A percentile compares a stretch with the other conserved stretches of the same genome.
Evolutionary conservation across 2,113 vertebrate species (phyloP).

Genomic region (Psettodes erumei): DNA sequence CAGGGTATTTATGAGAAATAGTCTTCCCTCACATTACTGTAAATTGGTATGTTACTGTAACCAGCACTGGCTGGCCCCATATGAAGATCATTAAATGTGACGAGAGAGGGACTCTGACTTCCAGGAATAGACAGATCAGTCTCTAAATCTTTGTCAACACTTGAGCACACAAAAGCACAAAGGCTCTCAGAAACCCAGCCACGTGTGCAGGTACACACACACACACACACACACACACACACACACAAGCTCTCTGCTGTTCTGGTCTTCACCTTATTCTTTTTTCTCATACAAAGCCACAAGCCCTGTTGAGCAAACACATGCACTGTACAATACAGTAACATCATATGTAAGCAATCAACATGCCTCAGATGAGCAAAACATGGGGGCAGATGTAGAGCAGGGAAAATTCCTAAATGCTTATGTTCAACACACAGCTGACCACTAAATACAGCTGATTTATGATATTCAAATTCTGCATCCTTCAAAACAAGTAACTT

Average conservation of each 20-base stretch:
- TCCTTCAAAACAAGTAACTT: slow-evolving; percentile 42
- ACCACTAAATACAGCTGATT: slow-evolving; percentile 54
- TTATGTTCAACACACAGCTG: slow-evolving; percentile 20
- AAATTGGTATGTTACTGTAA: slow-evolving; percentile 76
- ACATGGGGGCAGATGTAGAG: slow-evolving; percentile 46
- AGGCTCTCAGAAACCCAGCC: slow-evolving; percentile 24
- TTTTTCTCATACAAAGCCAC: slow-evolving; percentile 28
- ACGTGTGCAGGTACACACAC: slow-evolving; percentile 30
- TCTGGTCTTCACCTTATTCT: slow-evolving; percentile 12
- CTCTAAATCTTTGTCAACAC: slow-evolving; percentile 55
- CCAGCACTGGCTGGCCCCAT: slow-evolving; percentile 56
- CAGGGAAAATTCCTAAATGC: slow-evolving; percentile 45
- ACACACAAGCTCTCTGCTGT: background rate
- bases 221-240: background rate
- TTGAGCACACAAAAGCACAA: slow-evolving; percentile 36
- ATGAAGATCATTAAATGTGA: slow-evolving; percentile 73
- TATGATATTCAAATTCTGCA: slow-evolving; percentile 29
- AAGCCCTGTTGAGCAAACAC: slow-evolving; percentile 23
- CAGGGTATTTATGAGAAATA: slow-evolving; percentile 73
- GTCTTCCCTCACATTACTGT: slow-evolving; percentile 72
- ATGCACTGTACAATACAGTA: slow-evolving; percentile 12
- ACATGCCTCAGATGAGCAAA: slow-evolving; percentile 50
- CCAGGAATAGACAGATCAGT: slow-evolving; percentile 61
- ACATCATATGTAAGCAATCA: slow-evolving; percentile 64
- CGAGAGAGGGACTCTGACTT: slow-evolving; percentile 43